phyloP scores from a whole-genome alignment of 2,113 vertebrate genomes.

The Steatornis caripensis region DNA sequence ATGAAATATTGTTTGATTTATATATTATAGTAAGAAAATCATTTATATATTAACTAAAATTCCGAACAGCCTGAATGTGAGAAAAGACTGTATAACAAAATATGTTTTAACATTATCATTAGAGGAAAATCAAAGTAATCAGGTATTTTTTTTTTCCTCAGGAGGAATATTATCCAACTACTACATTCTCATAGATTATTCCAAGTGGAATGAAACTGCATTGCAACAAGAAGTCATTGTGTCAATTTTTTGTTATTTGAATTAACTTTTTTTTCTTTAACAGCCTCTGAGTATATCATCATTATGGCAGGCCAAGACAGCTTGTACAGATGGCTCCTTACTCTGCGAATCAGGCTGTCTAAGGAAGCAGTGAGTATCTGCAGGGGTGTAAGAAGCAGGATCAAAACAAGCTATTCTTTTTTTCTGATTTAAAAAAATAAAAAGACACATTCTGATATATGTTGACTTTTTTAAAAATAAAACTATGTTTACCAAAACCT shows the following conservation, averaged over 20 bases:
- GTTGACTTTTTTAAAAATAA: background rate
- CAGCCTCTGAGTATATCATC: background rate
- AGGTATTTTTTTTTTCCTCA: background rate
- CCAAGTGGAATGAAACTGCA: background rate
- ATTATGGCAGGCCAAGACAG: background rate
- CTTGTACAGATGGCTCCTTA: background rate
- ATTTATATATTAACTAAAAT: background rate
- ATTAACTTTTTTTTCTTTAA: background rate
- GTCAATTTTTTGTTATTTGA: background rate
- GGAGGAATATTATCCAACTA: background rate
- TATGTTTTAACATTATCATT: background rate
- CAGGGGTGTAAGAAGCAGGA: background rate
- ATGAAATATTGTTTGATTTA: background rate
- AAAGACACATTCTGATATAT: background rate
- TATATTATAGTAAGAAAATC: background rate
- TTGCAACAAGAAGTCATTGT: background rate
- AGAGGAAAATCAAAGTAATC: background rate
- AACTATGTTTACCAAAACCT: background rate
- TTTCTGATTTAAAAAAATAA: background rate
- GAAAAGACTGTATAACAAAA: background rate
- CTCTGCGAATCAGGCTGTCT: background rate
- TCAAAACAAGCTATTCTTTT: background rate
- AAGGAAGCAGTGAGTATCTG: background rate
- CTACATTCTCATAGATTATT: background rate
- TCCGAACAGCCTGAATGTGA: background rate